Conservation (phyloP, 2,888 invertebrate species). For the Andricus curvator region DNA sequence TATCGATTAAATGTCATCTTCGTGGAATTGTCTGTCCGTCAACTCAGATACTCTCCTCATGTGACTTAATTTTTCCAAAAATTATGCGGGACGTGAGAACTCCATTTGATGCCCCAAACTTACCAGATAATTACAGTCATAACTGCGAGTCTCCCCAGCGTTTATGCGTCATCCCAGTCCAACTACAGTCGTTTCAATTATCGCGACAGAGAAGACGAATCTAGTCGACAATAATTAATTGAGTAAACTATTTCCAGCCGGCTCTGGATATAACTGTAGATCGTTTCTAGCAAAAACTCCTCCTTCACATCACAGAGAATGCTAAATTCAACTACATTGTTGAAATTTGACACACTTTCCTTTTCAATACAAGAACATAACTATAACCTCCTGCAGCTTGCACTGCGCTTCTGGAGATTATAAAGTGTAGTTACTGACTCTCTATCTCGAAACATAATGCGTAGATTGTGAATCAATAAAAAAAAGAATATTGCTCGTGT, state of each 20-base stretch:
- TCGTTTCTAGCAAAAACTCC: not conserved
- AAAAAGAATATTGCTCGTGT: not conserved
- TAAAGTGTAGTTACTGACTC: not conserved
- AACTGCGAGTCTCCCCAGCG: slow-evolving; percentile 61
- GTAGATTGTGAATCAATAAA: not conserved
- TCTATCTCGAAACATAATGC: slow-evolving; percentile 1
- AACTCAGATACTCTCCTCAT: not conserved
- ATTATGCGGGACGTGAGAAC: slow-evolving; percentile 39
- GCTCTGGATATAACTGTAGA: slow-evolving; percentile 22
- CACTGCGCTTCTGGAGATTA: slow-evolving; percentile 1
- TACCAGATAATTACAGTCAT: slow-evolving; percentile 67
- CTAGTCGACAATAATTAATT: slow-evolving; percentile 25
- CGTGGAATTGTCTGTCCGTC: not conserved
- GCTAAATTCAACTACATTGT: slow-evolving; percentile 16
- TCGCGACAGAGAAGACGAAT: slow-evolving; percentile 22
- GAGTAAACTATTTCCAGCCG: slow-evolving; percentile 32
- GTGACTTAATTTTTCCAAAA: too few species aligned
- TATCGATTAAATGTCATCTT: not conserved
- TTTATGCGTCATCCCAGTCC: slow-evolving; percentile 64
- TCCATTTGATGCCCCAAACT: slow-evolving; percentile 51
- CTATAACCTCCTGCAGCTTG: not conserved
- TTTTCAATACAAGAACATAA: too few species aligned
- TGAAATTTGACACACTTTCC: not conserved
- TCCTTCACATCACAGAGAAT: not conserved
- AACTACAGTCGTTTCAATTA: slow-evolving; percentile 26